Base-by-base conservation (phyloP, 2,113 vertebrate genomes). In the Myotis lucifugus region DNA sequence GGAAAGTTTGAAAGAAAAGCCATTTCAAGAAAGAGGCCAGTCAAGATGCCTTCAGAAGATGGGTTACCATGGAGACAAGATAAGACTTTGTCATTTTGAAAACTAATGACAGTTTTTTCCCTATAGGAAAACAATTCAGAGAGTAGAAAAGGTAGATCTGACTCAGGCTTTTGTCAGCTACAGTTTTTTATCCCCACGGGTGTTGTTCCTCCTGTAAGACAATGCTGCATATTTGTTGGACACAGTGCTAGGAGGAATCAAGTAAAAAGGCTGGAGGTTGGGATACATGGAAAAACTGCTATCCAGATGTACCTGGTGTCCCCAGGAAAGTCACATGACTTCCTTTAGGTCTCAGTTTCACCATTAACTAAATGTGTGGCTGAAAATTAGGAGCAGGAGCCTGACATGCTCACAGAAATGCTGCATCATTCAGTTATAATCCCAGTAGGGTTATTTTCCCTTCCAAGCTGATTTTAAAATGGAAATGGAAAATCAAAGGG, bases 61-160 rank as follows among this genome's bases (percentile, higher is more conserved):
- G 23, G 67, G 90, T 94, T 96, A 77, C 89, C 83, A 94, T 97
- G 86, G 79, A 88, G 79, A 96, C 61, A 67, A 92, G 79, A 69
- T 88, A 85, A 85, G 67, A 87, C 73, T 82, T 77, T 83, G 37
- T 93, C 61, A 29, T 74, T 96, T 90, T 93, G 93, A 93, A 96
- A 95, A 88, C 67, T 40, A 94, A 94, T 85, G n/a, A 11, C 54
- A 52, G 84, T 86, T 82, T 73, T 95, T 76, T 52, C 5, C 34
- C 67, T 88, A 48, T 70, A 94, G 84, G 78, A 92, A 93, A 95
- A 66, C 23, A 54, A 86, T 64, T 88, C 21, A 34, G 4, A 37
- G 18, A 34, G 42, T 73, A 78, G 54, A 82, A 27, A 95, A 81
- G 32, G 50, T 27, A 1, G 10, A 46, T 82, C 13, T 91, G 67